Percentiles rank a stretch among this genome's conserved stretches.
Evolutionary conservation across 2,113 vertebrate genomes (phyloP).

Genomic region (Amphiprion ocellaris): DNA sequence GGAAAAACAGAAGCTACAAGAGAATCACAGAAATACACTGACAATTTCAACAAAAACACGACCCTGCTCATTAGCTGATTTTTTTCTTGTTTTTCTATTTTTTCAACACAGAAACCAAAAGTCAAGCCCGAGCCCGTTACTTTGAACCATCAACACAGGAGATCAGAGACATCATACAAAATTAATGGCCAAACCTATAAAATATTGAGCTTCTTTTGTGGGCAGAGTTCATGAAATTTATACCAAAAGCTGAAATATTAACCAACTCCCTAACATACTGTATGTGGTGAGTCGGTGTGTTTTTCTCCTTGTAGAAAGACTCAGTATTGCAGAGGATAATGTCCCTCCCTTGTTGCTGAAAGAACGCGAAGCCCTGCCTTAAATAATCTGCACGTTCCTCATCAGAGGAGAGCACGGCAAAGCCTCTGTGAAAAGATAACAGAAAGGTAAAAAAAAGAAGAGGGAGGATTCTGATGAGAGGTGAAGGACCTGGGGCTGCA

Average conservation of each 20-base stretch:
- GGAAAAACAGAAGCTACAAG: constrained; percentile 31
- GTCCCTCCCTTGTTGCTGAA: constrained; percentile 7
- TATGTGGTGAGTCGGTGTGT: constrained; percentile 8
- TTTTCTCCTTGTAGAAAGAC: constrained; percentile 7
- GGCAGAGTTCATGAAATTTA: constrained; percentile 87
- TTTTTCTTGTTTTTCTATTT: not conserved
- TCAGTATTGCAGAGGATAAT: constrained; percentile 42
- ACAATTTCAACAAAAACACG: constrained; percentile 30
- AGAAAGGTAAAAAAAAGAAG: not conserved
- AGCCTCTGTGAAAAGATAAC: constrained; percentile 69
- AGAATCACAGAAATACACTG: constrained; percentile 37
- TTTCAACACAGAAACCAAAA: constrained; percentile 43
- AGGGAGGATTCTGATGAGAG: constrained; percentile 37
- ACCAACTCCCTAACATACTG: constrained; percentile 60
- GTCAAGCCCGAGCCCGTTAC: constrained; percentile 14
- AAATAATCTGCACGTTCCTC: constrained; percentile 25
- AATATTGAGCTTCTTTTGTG: constrained; percentile 88
- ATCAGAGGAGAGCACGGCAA: constrained; percentile 27
- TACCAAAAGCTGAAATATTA: constrained; percentile 88
- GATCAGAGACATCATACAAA: constrained; percentile 61
- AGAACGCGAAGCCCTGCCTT: constrained; percentile 9
- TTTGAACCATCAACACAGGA: constrained; percentile 45
- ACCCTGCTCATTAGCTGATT: constrained; percentile 25
- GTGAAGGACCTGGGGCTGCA: constrained; percentile 30
- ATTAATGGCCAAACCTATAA: constrained; percentile 88